phyloP scores from a whole-genome alignment of 2,113 vertebrate species.

The Chloroceryle aenea region DNA sequence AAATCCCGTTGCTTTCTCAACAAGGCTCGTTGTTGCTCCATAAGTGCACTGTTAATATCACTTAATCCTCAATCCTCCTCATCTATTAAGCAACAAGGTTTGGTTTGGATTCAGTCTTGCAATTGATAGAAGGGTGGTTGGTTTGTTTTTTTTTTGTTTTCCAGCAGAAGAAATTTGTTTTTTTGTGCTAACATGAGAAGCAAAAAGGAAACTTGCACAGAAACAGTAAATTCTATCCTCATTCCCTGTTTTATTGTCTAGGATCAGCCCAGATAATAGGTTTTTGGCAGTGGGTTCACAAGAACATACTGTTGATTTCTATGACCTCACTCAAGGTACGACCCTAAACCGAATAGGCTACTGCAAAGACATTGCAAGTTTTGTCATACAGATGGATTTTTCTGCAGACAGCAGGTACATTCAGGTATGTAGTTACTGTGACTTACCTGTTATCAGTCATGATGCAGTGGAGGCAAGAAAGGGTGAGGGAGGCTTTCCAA shows the following conservation, averaged over 20 bases:
- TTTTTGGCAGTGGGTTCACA: conserved; percentile 92
- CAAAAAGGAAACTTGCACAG: background rate
- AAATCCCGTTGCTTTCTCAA: background rate
- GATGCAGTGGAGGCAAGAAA: background rate
- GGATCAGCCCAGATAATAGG: conserved; percentile 93
- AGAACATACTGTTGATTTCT: conserved; percentile 94
- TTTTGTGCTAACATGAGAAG: background rate
- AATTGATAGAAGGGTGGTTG: background rate
- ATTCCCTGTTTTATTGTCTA: conserved; percentile 23
- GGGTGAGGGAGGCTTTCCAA: background rate
- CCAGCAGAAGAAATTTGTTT: background rate
- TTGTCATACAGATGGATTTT: conserved; percentile 95
- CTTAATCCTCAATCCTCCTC: background rate
- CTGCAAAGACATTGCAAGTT: conserved; percentile 94
- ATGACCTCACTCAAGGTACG: conserved; percentile 93
- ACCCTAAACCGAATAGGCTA: conserved; percentile 92
- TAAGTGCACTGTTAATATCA: too few relatives aligned
- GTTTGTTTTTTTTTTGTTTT: background rate
- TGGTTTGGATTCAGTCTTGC: background rate
- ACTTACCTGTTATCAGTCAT: too few relatives aligned
- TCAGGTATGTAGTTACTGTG: conserved; percentile 75
- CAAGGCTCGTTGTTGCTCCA: background rate
- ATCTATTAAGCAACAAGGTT: background rate
- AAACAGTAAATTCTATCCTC: background rate
- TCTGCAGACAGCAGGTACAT: conserved; percentile 93